Conservation (phyloP, 1,140 invertebrate species). For the Atta cephalotes region DNA sequence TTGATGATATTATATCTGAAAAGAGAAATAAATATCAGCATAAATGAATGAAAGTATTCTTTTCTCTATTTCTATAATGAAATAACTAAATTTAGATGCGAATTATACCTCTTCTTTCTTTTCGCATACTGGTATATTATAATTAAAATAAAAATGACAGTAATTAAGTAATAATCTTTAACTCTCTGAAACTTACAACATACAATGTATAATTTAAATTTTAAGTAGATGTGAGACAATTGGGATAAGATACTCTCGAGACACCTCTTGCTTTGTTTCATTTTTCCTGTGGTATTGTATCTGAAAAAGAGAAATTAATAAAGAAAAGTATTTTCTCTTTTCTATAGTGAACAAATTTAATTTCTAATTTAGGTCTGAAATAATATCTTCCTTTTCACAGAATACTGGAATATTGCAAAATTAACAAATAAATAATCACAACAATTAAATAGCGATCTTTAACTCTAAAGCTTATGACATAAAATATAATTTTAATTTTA, state of each 20-base stretch:
- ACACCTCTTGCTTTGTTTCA: background rate
- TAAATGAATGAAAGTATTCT: background rate
- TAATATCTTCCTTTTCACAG: background rate
- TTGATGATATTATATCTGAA: too few relatives aligned
- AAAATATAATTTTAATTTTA: background rate
- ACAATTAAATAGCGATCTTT: background rate
- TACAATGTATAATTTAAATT: background rate
- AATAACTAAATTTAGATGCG: background rate
- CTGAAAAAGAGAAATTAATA: background rate
- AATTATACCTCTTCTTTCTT: background rate
- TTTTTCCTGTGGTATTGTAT: background rate
- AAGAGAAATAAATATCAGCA: background rate
- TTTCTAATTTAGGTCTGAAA: background rate
- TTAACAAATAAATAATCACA: background rate
- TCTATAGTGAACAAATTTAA: background rate
- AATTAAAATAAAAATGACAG: background rate
- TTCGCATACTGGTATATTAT: background rate
- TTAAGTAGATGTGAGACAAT: background rate
- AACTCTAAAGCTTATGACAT: background rate
- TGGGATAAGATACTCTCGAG: background rate
- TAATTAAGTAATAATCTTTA: background rate
- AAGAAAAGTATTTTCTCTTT: background rate
- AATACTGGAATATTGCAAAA: background rate
- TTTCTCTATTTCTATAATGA: background rate
- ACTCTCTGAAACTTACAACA: background rate